Evolutionary conservation across 1,140 invertebrate species (phyloP), one percentile per base, ranked within the genome.

Genomic region (Metopolophium dirhodum): DNA sequence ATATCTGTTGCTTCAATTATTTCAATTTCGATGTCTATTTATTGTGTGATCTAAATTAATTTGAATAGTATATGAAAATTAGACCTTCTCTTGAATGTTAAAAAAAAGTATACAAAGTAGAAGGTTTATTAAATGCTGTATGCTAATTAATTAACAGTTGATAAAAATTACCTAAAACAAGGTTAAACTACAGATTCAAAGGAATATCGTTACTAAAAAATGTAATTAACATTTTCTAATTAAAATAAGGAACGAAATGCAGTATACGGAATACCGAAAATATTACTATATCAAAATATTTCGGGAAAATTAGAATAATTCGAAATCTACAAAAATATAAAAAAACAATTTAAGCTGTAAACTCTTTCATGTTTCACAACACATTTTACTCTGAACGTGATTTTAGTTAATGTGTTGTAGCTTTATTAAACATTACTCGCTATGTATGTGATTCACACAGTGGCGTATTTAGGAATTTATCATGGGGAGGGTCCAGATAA

Each of bases 191-290:
- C 22, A 47, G 83, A 45, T 30, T 85, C 83, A 45, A 86, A 45
- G 37, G 23, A 45, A 86, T 45, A 86, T 41, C 8, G 37, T 86
- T 41, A 47, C 41, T 86, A 47, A 86, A 85, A 51, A 86, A 26
- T 86, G 41, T 86, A 87, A 87, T 49, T 87, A 87, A 49, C 45
- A 87, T 87, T 87, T 87, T 87, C 41, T 87, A 87, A 87, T 87
- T 49, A 87, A 87, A 49, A 87, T 87, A n/a, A 87, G 22, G 23
- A 85, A 86, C 37, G 11, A 26, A 87, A 49, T 47, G 23, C 45
- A 41, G 23, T 45, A 45, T 45, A 86, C 3, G 4, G 23, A 86
- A 86, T 45, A 41, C 22, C 23, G 37, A 45, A 30, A 86, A 41
- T 20, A 7, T 6, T 49, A 49, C 14, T n/a, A 49, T 35, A n/a